Evolutionary conservation across 2,888 invertebrate species (phyloP).

Genomic region (Himalopsyche kuldschensis): DNA sequence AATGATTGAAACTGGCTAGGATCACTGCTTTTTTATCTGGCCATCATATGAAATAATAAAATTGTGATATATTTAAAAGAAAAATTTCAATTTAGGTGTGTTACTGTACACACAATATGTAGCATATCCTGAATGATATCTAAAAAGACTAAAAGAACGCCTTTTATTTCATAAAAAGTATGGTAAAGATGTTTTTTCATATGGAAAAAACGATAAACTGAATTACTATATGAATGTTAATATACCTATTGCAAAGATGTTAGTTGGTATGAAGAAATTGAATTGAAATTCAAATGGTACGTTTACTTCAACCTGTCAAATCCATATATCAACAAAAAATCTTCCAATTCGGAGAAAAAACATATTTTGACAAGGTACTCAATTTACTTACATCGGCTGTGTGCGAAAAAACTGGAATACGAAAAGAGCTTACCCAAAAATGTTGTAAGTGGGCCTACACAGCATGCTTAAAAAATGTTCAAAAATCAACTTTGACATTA

Average conservation of each 20-base stretch:
- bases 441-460: background rate
- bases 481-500: background rate
- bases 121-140: no score
- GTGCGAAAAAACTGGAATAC: background rate
- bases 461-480: background rate
- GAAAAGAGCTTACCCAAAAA: background rate
- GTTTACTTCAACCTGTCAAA: background rate
- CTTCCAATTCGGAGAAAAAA: background rate
- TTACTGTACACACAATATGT: no score
- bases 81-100: no score
- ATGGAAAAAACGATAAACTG: no score
- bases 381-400: background rate
- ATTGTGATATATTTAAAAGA: no score
- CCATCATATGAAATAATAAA: no score
- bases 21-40: no score
- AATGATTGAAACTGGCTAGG: no score
- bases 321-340: background rate
- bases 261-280: background rate
- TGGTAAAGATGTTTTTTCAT: no score
- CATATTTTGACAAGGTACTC: background rate
- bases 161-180: no score
- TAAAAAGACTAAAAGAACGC: no score
- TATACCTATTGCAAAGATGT: background rate
- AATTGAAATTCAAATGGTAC: background rate
- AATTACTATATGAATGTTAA: no score